These are phyloP conservation scores for Torymus auratus DNA, from an alignment of 2,888 invertebrate genomes.

Conservation along the genomic window DNA sequence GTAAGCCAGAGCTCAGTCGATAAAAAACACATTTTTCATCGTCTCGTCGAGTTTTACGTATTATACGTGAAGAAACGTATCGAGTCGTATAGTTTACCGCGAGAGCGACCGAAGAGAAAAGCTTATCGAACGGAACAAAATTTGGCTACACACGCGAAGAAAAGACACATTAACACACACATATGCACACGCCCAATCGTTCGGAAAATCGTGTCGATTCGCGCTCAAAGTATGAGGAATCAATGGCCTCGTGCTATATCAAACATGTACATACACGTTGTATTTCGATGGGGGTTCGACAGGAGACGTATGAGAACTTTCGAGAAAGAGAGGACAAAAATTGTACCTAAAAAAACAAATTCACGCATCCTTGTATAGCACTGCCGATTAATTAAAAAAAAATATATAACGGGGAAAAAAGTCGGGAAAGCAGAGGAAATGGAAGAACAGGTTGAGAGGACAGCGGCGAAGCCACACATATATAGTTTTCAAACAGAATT, in stretches of 20 bases:
- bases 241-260: slow-evolving; percentile 20
- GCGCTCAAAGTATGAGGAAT: slow-evolving; percentile 42
- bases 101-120: no score
- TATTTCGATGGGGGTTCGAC: slow-evolving; percentile 18
- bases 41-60: no score
- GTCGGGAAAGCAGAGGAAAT: background rate
- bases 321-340: background rate
- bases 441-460: background rate
- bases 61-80: no score
- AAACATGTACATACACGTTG: slow-evolving; percentile 46
- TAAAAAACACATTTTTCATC: background rate
- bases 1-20: background rate
- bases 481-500: slow-evolving; percentile 38
- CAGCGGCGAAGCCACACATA: background rate
- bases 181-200: slow-evolving; percentile 7
- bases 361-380: slow-evolving; percentile 56
- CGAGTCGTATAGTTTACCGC: no score
- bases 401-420: no score
- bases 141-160: no score
- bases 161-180: no score
- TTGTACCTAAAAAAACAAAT: slow-evolving; percentile 39
- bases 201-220: slow-evolving; percentile 51
- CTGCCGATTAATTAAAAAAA: slow-evolving; percentile 38
- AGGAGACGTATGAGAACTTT: no score
- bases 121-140: no score